A percentile compares a stretch with the other conserved stretches of the same genome.
Evolutionary conservation across 37 sponge, comb jelly and placozoan genomes (phyloP).

Genomic region (Ephydatia muelleri): DNA sequence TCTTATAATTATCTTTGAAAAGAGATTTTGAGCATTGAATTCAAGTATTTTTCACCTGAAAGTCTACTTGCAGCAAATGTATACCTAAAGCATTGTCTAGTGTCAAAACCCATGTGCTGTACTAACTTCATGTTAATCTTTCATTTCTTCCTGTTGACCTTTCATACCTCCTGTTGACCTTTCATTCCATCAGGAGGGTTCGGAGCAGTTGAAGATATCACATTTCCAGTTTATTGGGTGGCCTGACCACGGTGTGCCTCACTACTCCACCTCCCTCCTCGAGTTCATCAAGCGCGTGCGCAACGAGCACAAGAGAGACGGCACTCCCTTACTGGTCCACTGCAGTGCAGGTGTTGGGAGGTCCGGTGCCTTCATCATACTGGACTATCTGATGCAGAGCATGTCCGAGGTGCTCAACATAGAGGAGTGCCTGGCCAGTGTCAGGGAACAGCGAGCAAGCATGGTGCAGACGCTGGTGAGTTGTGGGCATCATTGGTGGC

Average conservation of each 20-base stretch:
- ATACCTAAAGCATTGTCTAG: too few species aligned
- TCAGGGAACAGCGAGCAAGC: slow-evolving; percentile 45
- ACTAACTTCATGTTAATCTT: too few species aligned
- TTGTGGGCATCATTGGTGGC: neutral
- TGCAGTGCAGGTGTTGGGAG: slow-evolving; percentile 86
- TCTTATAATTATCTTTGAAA: too few species aligned
- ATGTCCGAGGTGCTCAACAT: slow-evolving; percentile 56
- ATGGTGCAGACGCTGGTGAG: slow-evolving; percentile 78
- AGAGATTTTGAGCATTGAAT: too few species aligned
- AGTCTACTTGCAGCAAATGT: too few species aligned
- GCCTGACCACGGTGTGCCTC: slow-evolving; percentile 90
- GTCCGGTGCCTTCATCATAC: slow-evolving; percentile 72
- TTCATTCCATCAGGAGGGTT: neutral
- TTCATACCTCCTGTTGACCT: neutral
- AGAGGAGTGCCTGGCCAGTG: slow-evolving; percentile 37
- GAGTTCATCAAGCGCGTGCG: slow-evolving; percentile 67
- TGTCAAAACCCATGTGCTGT: too few species aligned
- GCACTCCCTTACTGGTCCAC: slow-evolving; percentile 71
- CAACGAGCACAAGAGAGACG: slow-evolving; percentile 4
- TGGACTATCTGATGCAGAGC: slow-evolving; percentile 70
- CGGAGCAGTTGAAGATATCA: slow-evolving; percentile 26
- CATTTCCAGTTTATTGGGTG: slow-evolving; percentile 83
- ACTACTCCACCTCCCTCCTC: slow-evolving; percentile 76
- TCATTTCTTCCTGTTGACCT: too few species aligned
- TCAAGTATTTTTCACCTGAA: too few species aligned